Evolutionary conservation across 2,797 vertebrate genomes (phyloP).

Genomic region (Hipposideros larvatus): DNA sequence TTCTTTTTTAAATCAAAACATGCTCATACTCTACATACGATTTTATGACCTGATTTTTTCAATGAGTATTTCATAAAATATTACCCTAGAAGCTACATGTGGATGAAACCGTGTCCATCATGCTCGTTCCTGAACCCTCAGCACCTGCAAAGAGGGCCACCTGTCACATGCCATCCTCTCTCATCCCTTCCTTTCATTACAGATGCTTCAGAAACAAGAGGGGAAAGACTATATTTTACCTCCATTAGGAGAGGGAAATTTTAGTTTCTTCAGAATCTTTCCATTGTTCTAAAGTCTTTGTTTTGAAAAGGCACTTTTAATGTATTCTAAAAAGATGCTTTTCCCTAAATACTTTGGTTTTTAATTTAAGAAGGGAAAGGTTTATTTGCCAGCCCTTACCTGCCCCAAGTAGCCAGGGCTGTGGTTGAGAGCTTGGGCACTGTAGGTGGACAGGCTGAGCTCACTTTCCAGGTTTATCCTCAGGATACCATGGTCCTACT

Average conservation of each 20-base stretch:
- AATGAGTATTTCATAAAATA: background rate
- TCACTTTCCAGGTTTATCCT: background rate
- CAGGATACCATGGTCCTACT: background rate
- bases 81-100: background rate
- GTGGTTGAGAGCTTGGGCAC: background rate
- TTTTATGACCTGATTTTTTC: background rate
- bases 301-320: background rate
- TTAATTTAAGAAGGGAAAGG: background rate
- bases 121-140: background rate
- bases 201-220: background rate
- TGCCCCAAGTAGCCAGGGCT: background rate
- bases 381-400: background rate
- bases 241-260: background rate
- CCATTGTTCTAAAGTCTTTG: background rate
- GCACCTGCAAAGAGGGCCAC: background rate
- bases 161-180: background rate
- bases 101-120: background rate
- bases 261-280: conserved; percentile 2
- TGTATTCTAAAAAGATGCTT: background rate
- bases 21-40: background rate
- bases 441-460: background rate
- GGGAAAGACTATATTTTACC: background rate
- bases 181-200: background rate
- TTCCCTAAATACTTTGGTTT: background rate
- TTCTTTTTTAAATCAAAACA: background rate